Base-by-base conservation (phyloP, 2,888 invertebrate genomes). In the Oxyteleia sp. region DNA sequence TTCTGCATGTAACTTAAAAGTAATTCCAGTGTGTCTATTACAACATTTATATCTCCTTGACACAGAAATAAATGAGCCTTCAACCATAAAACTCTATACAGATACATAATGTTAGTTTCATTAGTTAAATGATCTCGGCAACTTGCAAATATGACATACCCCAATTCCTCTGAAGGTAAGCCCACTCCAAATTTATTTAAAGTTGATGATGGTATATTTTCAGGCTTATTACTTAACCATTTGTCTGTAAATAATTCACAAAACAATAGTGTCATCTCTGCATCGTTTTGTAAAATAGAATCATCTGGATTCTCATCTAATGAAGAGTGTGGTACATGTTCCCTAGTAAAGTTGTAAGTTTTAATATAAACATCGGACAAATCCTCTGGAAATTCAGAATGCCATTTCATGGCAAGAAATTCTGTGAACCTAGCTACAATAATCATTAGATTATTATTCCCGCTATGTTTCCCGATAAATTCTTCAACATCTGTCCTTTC, bases 401-500 rank as follows among this genome's bases (percentile, higher is more conserved):
- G 94, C 96, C 96, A 96, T 87, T 96, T 95, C 4, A 93, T 93
- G 7, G 95, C 94, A 63, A 97, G 91, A 85, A 94, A 94, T 87
- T 93, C 93, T 0, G 96, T 94, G 89, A 94, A 95, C 64, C 95
- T 95, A 82, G 95, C 95, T 7, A 96, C 92, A 86, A 96, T 94
- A 49, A 93, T 93, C 87, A 95, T 94, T 84, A 95, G 94, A 86
- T 95, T 95, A 32, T 91, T 91, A 64, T 91, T 91, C 1, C 89
- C 89, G 47, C 90, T 91, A 76, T 93, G 88, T 88, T 95, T 94
- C 66, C 93, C 94, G 87, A 96, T 95, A 87, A 96, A 96, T 57
- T 93, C 92, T 82, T 95, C 94, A 0, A 96, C 96, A 92, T 96
- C 96, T 55, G 93, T 93, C 83, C 93, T 94, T 94, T 97, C 97